Evolutionary conservation across 2,888 invertebrate genomes (phyloP), one percentile per base, ranked within the genome.

Genomic region (Mayetiola destructor): DNA sequence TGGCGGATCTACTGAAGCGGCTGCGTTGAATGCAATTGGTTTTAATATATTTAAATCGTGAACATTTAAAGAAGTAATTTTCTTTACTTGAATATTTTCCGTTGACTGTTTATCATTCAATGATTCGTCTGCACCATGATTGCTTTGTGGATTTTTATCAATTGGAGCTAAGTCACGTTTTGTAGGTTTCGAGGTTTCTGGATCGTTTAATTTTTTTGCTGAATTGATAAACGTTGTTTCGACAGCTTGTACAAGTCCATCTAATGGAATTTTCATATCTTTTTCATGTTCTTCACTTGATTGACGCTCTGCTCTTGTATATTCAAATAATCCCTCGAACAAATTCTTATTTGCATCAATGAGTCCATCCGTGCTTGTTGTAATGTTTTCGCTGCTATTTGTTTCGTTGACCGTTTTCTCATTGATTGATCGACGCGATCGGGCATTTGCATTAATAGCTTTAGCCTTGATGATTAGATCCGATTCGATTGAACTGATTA

Each of bases 251-350:
- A 56, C 29, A n/a, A 56, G 18, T 10, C 37, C 39, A 40, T 56
- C n/a, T 29, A 56, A 39, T 27, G 39, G 27, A 40, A 56, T 56
- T 29, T 23, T 56, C 5, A 23, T 30, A 16, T 56, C 39, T 55
- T 36, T 37, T 1, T 29, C 39, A 4, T 29, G 20, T 14, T 27
- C 12, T n/a, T 56, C 56, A 3, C 42, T n/a, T 12, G 42, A n/a
- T 9, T 12, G n/a, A 12, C 56, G 39, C n/a, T 27, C 10, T 3
- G 48, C 27, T 5, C 48, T 23, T n/a, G 29, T 39, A 18, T n/a
- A 39, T 37, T 56, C n/a, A 21, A 56, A 56, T 27, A 56, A 16
- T 8, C 37, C 29, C 2, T 56, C 56, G 29, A 56, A 56, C 2
- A 56, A 56, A 18, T 56, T 16, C 14, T 56, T 55, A 23, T 55